Base-by-base conservation (phyloP, 2,888 invertebrate species). In the Papilio protenor region DNA sequence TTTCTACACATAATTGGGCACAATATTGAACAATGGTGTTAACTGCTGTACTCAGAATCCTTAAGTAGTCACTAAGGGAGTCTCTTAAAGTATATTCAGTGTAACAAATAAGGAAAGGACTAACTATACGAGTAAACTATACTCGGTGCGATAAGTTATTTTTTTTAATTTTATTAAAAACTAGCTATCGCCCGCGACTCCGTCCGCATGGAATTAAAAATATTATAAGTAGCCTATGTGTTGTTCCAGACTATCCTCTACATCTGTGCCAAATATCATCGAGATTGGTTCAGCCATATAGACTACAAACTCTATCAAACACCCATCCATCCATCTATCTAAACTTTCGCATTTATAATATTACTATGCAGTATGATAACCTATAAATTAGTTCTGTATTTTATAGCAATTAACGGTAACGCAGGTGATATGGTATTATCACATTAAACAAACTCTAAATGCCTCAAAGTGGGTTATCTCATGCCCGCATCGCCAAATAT, bases 381-480 rank as follows among this genome's bases (percentile, higher is more conserved):
- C 55, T n/a, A 55, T 55, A 55, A 69, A 69, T 4, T 45, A 40
- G 40, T 45, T 21, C 45, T 45, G n/a, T 64, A 64, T n/a, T 64
- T 72, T 33, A 72, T 33, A 72, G 16, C 18, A 33, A 55, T 55
- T 57, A 52, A 73, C 40, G 52, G n/a, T 1, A 45, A 66, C 27
- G 47, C 45, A 66, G 59, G 45, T 57, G 23, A 27, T 33, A 59
- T 49, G 23, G 40, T 27, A 49, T 66, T 77, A 77, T 77, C 59
- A 52, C 23, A 72, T 77, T 69, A 47, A 59, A 73, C 49, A 52
- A 69, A 55, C 47, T 33, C 11, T 5, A 23, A 73, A 64, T 47
- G 27, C 57, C 33, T 45, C 27, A 40, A 77, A 73, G n/a, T 77
- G 57, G 73, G 77, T 77, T 74, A 77, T 73, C 77, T 73, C 33